Base-by-base conservation (phyloP, 2,113 vertebrate genomes). In the Puma concolor region DNA sequence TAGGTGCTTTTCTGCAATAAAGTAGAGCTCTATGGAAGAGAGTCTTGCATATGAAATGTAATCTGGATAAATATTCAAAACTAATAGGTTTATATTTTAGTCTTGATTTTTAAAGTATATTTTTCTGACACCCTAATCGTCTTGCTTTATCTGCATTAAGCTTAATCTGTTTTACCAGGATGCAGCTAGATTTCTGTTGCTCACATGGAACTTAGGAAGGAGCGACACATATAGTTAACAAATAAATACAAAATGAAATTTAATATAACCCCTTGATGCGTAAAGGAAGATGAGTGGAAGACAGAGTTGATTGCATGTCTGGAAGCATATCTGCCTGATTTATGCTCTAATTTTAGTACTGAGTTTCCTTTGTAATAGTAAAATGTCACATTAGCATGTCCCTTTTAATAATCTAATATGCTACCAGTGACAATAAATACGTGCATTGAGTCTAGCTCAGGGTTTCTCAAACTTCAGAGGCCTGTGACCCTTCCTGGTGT, bases 301-400 rank as follows among this genome's bases (percentile, higher is more conserved):
- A 97, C 95, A 31, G 77, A 95, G 98, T 86, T 98, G 98, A 98
- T 97, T 98, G 97, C 95, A 0, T n/a, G 97, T 98, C 98, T 98
- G 88, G 84, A 83, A 96, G 98, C 97, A 93, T 98, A 98, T 98
- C 98, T 97, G 97, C 97, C 98, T 98, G 98, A 98, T 99, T 98
- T 98, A 98, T 96, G 98, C 95, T 98, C 98, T 98, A 95, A 98
- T 98, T 98, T 99, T 97, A 97, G 98, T 72, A 17, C 88, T 63
- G 98, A 97, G 97, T 97, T 99, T 98, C 97, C 98, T 98, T 98
- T 44, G 66, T 85, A 87, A 52, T 91, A 95, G 97, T 83, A 83
- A 98, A 99, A 98, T 98, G 99, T 98, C 98, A 97, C 98, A 97
- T 99, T 98, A 98, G 98, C 98, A 97, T 98, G 98, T 98, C 97